phyloP scores from a whole-genome alignment of 1,140 invertebrate species.

The Drosophila pseudoobscura region DNA sequence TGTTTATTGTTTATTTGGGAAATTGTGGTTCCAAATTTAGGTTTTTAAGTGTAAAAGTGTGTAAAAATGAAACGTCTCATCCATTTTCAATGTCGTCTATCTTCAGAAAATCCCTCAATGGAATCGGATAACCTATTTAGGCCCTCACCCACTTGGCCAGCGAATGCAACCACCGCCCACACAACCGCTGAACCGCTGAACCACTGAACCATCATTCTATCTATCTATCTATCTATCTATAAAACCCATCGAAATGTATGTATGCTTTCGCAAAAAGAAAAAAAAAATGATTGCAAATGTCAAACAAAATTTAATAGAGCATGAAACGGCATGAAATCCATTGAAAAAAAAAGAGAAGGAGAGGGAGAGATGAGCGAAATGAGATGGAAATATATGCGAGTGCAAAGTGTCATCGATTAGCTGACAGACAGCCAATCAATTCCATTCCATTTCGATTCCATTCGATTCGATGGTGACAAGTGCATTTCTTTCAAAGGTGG shows the following conservation, averaged over 20 bases:
- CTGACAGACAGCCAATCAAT: conserved; percentile 78
- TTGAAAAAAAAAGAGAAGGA: conserved; percentile 44
- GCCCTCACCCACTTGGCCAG: not conserved
- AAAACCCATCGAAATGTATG: conserved; percentile 24
- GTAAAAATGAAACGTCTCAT: too few species aligned
- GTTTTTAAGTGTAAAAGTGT: too few species aligned
- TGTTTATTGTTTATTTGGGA: conserved; percentile 15
- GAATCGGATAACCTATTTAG: too few species aligned
- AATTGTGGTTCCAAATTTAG: too few species aligned
- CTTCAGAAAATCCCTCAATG: too few species aligned
- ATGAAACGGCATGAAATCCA: conserved; percentile 55
- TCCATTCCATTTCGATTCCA: conserved; percentile 5
- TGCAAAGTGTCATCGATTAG: conserved; percentile 72
- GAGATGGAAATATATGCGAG: conserved; percentile 45
- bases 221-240: conserved; percentile 23
- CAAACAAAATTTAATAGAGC: conserved; percentile 69
- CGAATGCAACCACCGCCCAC: not conserved
- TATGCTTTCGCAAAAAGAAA: conserved; percentile 43
- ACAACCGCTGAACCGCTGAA: conserved; percentile 12
- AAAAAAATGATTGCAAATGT: conserved; percentile 32
- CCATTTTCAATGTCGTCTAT: too few species aligned
- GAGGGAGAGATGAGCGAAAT: conserved; percentile 1
- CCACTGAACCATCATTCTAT: too few species aligned
- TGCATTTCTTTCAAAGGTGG: conserved; percentile 58
- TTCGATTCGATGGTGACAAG: conserved; percentile 50